Evolutionary conservation across 2,113 vertebrate species (phyloP).

Genomic region (Acanthisitta chloris): DNA sequence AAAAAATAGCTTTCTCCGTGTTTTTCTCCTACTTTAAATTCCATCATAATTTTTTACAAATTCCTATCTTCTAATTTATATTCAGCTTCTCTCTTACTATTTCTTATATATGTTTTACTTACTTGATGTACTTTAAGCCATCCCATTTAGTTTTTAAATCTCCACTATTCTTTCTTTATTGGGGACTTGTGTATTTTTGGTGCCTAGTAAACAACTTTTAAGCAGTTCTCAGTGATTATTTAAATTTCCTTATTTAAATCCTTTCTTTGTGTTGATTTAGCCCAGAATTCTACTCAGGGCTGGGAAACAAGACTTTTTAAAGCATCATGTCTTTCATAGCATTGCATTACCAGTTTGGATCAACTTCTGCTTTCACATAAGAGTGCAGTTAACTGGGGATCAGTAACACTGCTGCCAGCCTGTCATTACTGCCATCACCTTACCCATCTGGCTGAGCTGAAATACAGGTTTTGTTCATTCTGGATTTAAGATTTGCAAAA

Average conservation of each 20-base stretch:
- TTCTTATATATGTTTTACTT: not conserved
- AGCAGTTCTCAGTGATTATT: not conserved
- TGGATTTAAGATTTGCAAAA: not conserved
- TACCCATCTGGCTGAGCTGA: not conserved
- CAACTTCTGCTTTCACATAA: not conserved
- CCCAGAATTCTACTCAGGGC: not conserved
- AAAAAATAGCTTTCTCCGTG: not conserved
- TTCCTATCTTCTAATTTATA: not conserved
- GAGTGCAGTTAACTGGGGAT: not conserved
- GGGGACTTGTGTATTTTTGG: not conserved
- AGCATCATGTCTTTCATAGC: not conserved
- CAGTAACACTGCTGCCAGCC: not conserved
- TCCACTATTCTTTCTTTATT: not conserved
- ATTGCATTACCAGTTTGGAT: not conserved
- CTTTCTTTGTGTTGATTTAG: not conserved
- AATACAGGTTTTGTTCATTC: not conserved
- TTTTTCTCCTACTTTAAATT: not conserved
- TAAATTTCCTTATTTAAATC: not conserved
- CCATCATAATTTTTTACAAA: not conserved
- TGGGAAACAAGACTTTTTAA: not conserved
- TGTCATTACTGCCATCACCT: not conserved
- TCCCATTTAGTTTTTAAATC: not conserved
- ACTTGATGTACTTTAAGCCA: not conserved
- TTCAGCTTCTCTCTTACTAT: not conserved
- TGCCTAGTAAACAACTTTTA: not conserved